Percentiles rank a stretch among this genome's conserved stretches.
Conservation (phyloP, 2,113 vertebrate species). For the Petroica traversi region DNA sequence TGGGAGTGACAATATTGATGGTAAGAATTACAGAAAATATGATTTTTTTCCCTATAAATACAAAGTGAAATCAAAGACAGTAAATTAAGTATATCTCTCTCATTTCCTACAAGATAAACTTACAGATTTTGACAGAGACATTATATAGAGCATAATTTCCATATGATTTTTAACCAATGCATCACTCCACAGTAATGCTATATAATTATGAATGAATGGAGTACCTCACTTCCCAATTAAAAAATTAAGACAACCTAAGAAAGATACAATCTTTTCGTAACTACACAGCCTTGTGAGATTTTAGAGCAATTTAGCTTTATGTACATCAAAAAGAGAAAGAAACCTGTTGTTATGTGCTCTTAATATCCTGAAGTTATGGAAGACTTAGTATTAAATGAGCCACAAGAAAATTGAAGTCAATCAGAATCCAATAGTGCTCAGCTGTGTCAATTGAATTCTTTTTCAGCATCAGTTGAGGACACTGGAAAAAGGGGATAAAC, state of each 20-base stretch:
- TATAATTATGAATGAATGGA: not conserved
- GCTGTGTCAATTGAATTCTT: not conserved
- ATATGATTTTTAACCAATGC: not conserved
- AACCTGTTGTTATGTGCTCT: accelerated
- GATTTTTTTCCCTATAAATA: not conserved
- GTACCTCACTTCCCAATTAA: not conserved
- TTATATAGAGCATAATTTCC: not conserved
- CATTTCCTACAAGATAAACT: not conserved
- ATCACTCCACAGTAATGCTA: not conserved
- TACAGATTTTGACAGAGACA: not conserved
- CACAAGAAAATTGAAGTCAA: not conserved
- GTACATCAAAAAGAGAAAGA: not conserved
- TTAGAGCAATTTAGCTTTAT: not conserved
- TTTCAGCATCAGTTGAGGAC: not conserved
- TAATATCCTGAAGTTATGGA: not conserved
- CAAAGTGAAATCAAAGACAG: accelerated
- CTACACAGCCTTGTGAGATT: not conserved
- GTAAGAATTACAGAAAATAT: not conserved
- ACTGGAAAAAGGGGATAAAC: not conserved
- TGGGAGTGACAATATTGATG: accelerated
- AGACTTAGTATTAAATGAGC: not conserved
- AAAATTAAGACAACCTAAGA: not conserved
- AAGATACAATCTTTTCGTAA: not conserved
- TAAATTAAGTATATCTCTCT: not conserved
- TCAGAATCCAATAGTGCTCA: not conserved